Evolutionary conservation across 2,797 vertebrate genomes (phyloP).

Genomic region (Cynopterus sphinx): DNA sequence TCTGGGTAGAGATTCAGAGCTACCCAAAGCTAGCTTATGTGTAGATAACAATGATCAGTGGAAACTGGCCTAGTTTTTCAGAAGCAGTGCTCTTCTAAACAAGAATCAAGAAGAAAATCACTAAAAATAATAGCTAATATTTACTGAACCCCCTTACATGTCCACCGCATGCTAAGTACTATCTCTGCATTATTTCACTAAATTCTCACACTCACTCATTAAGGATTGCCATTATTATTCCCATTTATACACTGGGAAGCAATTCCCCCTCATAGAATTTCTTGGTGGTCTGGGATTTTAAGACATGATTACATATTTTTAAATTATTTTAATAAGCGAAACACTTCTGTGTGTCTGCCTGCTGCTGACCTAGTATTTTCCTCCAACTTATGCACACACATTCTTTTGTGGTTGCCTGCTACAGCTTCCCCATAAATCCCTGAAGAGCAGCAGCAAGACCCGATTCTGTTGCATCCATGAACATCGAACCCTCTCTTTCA

Average conservation of each 20-base stretch:
- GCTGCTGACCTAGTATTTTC: not conserved
- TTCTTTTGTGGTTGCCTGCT: not conserved
- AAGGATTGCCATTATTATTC: not conserved
- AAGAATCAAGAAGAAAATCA: slow-evolving; percentile 15
- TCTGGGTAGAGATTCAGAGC: not conserved
- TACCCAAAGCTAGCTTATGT: not conserved
- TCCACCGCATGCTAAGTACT: not conserved
- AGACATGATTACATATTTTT: not conserved
- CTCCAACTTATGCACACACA: not conserved
- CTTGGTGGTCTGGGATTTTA: not conserved
- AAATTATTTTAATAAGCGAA: slow-evolving; percentile 30
- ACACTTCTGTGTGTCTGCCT: not conserved
- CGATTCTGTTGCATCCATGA: not conserved
- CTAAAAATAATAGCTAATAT: not conserved
- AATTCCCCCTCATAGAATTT: not conserved
- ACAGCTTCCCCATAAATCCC: not conserved
- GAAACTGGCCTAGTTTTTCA: not conserved
- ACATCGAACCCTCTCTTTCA: not conserved
- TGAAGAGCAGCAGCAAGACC: not conserved
- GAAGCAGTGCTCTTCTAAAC: not conserved
- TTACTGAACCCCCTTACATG: not conserved
- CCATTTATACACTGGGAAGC: not conserved
- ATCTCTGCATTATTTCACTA: not conserved
- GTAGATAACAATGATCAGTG: not conserved
- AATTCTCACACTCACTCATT: not conserved